Percentiles rank a stretch among this genome's conserved stretches.
These are phyloP conservation scores for Lapara coniferarum DNA, from an alignment of 2,888 invertebrate genomes.

Conservation along the genomic window DNA sequence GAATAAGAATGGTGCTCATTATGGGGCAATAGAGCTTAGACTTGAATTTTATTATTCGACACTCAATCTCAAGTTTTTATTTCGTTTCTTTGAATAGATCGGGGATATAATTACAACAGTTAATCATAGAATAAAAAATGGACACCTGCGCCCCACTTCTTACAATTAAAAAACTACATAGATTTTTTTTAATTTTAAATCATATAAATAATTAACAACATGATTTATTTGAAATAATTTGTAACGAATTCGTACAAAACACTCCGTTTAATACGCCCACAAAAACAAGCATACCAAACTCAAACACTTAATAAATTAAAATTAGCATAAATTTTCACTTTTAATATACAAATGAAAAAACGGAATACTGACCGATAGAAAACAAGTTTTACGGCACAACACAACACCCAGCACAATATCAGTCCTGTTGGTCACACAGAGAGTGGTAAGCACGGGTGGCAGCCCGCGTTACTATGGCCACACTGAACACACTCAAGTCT, in stretches of 20 bases:
- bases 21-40: too few relatives aligned
- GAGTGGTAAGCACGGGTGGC: constrained; percentile 35
- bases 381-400: constrained; percentile 27
- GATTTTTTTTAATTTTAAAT: background rate
- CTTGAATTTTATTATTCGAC: too few relatives aligned
- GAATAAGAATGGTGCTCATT: background rate
- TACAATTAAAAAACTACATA: too few relatives aligned
- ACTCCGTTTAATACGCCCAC: background rate
- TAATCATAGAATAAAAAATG: too few relatives aligned
- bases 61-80: too few relatives aligned
- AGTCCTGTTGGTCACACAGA: constrained; percentile 11
- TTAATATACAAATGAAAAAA: constrained; percentile 13
- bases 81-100: too few relatives aligned
- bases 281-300: constrained; percentile 1
- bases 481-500: constrained; percentile 33
- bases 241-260: background rate
- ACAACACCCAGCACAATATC: constrained; percentile 21
- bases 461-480: constrained; percentile 33
- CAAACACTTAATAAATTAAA: background rate
- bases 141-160: too few relatives aligned
- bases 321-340: constrained; percentile 18
- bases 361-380: constrained; percentile 27
- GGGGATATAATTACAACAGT: too few relatives aligned
- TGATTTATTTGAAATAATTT: background rate
- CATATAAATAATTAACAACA: background rate